A percentile compares a stretch with the other conserved stretches of the same genome.
Evolutionary conservation across 2,888 invertebrate species (phyloP).

Genomic region (Coleophora flavipennella): DNA sequence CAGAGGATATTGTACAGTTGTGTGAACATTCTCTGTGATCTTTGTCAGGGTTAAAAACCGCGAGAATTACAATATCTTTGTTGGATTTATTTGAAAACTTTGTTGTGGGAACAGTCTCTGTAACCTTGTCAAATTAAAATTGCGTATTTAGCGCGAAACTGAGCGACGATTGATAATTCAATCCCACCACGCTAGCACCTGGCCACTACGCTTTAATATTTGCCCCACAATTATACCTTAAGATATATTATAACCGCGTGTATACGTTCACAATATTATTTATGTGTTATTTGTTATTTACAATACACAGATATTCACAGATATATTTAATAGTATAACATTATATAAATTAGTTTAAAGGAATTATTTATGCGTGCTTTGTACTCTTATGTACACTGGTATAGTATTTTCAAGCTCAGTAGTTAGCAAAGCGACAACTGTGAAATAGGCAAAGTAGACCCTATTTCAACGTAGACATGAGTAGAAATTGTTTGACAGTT

Average conservation of each 20-base stretch:
- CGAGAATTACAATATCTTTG: too few relatives aligned
- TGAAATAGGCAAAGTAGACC: conserved; percentile 12
- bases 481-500: conserved; percentile 14
- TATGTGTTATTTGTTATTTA: too few relatives aligned
- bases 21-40: too few relatives aligned
- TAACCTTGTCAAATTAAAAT: conserved; percentile 1
- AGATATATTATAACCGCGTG: too few relatives aligned
- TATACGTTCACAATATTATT: conserved; percentile 1
- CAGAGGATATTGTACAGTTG: too few relatives aligned
- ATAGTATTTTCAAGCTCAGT: too few relatives aligned
- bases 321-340: too few relatives aligned
- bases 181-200: conserved; percentile 64
- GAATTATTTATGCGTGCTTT: too few relatives aligned
- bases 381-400: too few relatives aligned
- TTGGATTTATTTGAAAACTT: background rate
- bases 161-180: conserved; percentile 7
- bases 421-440: conserved; percentile 4
- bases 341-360: too few relatives aligned
- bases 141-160: conserved; percentile 1
- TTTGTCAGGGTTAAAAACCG: too few relatives aligned
- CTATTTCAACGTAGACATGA: conserved; percentile 2
- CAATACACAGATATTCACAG: too few relatives aligned
- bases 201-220: conserved; percentile 36
- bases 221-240: background rate
- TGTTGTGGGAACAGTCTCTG: background rate